phyloP scores from a whole-genome alignment of 2,797 vertebrate genomes.

The Buceros bicornis region DNA sequence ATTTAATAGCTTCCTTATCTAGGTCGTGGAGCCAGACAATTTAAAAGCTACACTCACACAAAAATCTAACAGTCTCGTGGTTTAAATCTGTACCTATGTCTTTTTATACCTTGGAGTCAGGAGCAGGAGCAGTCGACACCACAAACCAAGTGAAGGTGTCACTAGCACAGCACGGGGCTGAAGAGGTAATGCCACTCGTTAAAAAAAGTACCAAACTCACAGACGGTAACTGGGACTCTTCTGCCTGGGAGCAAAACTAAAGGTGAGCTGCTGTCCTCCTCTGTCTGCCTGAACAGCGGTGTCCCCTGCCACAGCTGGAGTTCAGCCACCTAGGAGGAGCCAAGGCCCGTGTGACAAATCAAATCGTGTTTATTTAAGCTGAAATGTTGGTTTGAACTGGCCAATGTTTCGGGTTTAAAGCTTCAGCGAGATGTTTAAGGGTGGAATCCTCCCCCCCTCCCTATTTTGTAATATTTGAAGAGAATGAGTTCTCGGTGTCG shows the following conservation, averaged over 20 bases:
- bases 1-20: not conserved
- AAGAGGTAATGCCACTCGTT: not conserved
- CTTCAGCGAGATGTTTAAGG: not conserved
- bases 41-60: not conserved
- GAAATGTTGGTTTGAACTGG: not conserved
- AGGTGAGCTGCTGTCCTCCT: not conserved
- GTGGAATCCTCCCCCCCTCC: accelerated
- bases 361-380: not conserved
- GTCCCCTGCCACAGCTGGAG: not conserved
- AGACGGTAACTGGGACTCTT: not conserved
- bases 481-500: not conserved
- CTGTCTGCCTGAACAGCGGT: not conserved
- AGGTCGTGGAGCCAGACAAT: not conserved
- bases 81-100: not conserved
- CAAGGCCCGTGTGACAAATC: not conserved
- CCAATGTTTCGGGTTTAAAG: not conserved
- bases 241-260: not conserved
- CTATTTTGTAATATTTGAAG: not conserved
- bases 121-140: not conserved
- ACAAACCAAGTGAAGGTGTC: not conserved
- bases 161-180: not conserved
- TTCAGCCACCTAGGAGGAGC: not conserved
- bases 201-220: not conserved
- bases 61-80: accelerated
- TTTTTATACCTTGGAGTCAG: not conserved